Percentiles rank a stretch among this genome's conserved stretches.
Conservation (phyloP, 1,140 invertebrate genomes). For the Venustaconcha ellipsiformis region DNA sequence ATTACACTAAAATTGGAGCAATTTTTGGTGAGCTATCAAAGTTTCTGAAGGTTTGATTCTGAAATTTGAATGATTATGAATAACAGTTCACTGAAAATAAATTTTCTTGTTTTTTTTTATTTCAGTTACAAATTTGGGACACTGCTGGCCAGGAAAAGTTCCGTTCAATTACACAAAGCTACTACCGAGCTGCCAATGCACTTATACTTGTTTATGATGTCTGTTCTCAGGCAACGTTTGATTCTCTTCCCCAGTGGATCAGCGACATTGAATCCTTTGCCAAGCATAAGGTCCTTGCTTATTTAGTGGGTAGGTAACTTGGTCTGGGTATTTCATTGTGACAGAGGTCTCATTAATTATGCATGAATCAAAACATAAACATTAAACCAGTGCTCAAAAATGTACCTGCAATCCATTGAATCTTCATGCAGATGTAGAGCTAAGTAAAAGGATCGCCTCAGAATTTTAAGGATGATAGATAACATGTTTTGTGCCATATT, state of each 20-base stretch:
- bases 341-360: background rate
- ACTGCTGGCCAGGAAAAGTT: slow-evolving; percentile 97
- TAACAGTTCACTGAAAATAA: no score
- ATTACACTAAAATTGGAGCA: no score
- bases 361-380: background rate
- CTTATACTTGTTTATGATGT: slow-evolving; percentile 98
- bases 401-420: background rate
- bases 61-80: no score
- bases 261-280: slow-evolving; percentile 97
- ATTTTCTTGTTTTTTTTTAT: slow-evolving; percentile 14
- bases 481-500: no score
- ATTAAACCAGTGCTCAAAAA: background rate
- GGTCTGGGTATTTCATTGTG: background rate
- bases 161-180: slow-evolving; percentile 97
- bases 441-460: no score
- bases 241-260: slow-evolving; percentile 95
- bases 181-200: slow-evolving; percentile 97
- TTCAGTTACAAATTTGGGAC: slow-evolving; percentile 85
- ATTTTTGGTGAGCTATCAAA: no score
- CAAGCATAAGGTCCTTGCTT: slow-evolving; percentile 88
- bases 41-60: no score
- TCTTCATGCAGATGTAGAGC: background rate
- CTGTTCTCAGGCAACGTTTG: slow-evolving; percentile 96
- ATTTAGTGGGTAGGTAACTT: slow-evolving; percentile 61
- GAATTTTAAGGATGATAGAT: no score